Evolutionary conservation across 2,113 vertebrate species (phyloP).

Genomic region (Lepidothrix coronata): DNA sequence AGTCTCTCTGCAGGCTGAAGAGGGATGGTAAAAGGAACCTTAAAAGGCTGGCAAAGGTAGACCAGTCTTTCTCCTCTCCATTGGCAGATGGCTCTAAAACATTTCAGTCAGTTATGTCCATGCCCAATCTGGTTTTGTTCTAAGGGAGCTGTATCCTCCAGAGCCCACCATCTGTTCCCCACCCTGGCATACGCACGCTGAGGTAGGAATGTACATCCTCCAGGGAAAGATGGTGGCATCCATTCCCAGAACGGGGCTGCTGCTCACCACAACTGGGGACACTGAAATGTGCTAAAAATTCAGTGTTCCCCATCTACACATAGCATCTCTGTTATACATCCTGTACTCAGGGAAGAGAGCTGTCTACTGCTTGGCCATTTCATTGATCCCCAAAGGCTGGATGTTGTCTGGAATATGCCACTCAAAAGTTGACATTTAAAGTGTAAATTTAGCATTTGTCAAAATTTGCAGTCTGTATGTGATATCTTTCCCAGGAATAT

Average conservation of each 20-base stretch:
- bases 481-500: conserved; percentile 31
- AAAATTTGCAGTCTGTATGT: conserved; percentile 27
- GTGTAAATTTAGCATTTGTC: conserved; percentile 65
- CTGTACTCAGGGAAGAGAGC: not conserved
- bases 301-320: conserved; percentile 12
- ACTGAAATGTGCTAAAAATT: conserved; percentile 53
- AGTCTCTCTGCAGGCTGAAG: not conserved
- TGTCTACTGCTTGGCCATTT: conserved; percentile 40
- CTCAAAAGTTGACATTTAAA: conserved; percentile 63
- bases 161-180: conserved; percentile 32
- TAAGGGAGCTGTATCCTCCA: not conserved
- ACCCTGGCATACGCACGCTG: not conserved
- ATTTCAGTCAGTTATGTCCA: conserved; percentile 25
- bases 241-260: conserved; percentile 8
- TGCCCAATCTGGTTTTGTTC: not conserved
- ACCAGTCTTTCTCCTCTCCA: not conserved
- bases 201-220: not conserved
- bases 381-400: conserved; percentile 41
- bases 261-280: not conserved
- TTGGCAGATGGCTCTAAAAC: conserved; percentile 22
- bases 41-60: not conserved
- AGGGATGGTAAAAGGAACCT: not conserved
- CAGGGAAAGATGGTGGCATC: not conserved
- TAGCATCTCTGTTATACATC: not conserved
- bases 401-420: conserved; percentile 41